Conservation (phyloP, 2,797 vertebrate species). For the Sphaeramia orbicularis region DNA sequence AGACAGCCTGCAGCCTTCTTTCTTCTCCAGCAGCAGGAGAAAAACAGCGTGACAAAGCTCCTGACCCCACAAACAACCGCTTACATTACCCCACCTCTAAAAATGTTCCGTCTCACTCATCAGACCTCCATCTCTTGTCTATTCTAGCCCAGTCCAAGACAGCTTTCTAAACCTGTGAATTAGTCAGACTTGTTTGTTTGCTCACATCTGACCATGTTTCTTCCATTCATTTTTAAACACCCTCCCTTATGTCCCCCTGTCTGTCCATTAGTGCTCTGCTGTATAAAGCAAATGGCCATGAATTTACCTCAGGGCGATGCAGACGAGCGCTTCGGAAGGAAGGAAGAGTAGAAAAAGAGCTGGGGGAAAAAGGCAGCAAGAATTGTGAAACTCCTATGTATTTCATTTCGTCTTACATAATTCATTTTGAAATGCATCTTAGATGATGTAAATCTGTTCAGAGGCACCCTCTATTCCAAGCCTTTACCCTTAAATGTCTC, state of each 20-base stretch:
- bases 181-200: slow-evolving; percentile 81
- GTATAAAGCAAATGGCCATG: slow-evolving; percentile 81
- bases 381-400: slow-evolving; percentile 80
- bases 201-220: slow-evolving; percentile 74
- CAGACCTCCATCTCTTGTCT: neutral
- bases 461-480: slow-evolving; percentile 76
- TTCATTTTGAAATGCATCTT: slow-evolving; percentile 86
- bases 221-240: slow-evolving; percentile 86
- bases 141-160: neutral
- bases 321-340: slow-evolving; percentile 52
- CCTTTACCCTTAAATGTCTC: slow-evolving; percentile 86
- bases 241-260: slow-evolving; percentile 63
- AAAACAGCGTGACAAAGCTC: slow-evolving; percentile 38
- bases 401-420: slow-evolving; percentile 87
- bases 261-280: slow-evolving; percentile 78
- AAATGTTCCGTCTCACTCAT: slow-evolving; percentile 9
- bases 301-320: slow-evolving; percentile 82
- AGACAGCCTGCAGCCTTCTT: slow-evolving; percentile 42
- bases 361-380: slow-evolving; percentile 56
- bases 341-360: slow-evolving; percentile 37
- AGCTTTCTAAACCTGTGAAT: slow-evolving; percentile 63
- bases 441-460: slow-evolving; percentile 86
- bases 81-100: neutral
- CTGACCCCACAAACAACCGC: slow-evolving; percentile 35
- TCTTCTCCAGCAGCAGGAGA: slow-evolving; percentile 31